phyloP scores from a whole-genome alignment of 1,140 invertebrate genomes.

The Halyomorpha halys region DNA sequence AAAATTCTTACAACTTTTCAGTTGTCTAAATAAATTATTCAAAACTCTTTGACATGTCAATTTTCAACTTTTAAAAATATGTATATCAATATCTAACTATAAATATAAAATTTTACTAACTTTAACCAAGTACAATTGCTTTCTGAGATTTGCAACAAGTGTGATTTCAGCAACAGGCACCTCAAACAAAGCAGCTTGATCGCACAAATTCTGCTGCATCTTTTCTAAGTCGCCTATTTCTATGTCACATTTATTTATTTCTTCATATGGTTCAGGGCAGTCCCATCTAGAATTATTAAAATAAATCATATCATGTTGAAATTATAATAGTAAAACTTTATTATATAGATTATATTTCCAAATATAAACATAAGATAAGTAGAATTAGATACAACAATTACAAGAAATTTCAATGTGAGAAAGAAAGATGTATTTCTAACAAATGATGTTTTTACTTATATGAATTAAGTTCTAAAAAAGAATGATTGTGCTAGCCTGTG shows the following conservation, averaged over 20 bases:
- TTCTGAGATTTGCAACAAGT: conserved; percentile 57
- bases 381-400: too few species aligned
- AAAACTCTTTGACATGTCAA: neutral
- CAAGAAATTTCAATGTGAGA: too few species aligned
- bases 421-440: too few species aligned
- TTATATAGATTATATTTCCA: too few species aligned
- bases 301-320: neutral
- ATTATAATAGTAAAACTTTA: too few species aligned
- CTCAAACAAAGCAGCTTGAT: conserved; percentile 75
- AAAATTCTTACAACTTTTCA: too few species aligned
- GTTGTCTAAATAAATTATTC: conserved; percentile 2
- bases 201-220: conserved; percentile 48
- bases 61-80: neutral
- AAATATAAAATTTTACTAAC: conserved; percentile 30
- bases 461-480: too few species aligned
- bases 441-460: too few species aligned
- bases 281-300: conserved; percentile 38
- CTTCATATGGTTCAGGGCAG: conserved; percentile 60
- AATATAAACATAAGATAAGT: too few species aligned
- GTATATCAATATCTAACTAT: too few species aligned
- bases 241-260: conserved; percentile 61
- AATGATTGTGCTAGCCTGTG: too few species aligned
- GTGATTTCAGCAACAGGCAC: conserved; percentile 72
- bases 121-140: conserved; percentile 69
- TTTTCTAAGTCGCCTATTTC: conserved; percentile 57